Evolutionary conservation across 2,113 vertebrate genomes (phyloP), one percentile per base, ranked within the genome.

Genomic region (Aepyceros melampus): DNA sequence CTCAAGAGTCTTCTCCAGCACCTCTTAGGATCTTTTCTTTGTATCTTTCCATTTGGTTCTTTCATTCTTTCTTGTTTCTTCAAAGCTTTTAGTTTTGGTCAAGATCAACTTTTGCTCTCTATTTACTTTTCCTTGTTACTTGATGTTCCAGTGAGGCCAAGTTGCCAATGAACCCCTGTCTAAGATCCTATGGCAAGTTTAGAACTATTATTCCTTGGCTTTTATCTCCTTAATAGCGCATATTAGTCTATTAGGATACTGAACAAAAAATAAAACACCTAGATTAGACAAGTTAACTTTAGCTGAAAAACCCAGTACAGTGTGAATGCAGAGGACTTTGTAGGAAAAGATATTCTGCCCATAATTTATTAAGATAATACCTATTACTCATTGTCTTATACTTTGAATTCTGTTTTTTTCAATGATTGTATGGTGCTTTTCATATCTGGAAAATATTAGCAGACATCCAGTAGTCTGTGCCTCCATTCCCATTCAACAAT

Each of bases 41-140:
- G 7, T 53, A 55, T 81, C 47, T 91, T 94, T 49, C 71, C 31
- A 87, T 84, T 95, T 94, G 45, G 11, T 90, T 87, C 47, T 56
- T 79, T 67, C 19, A 64, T 10, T 82, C 58, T 94, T 62, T 21
- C 14, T 87, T 87, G 6, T 89, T 95, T 97, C 74, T 97, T 97
- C 58, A 76, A 43, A 84, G 40, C 81, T 93, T 94, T 87, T 95
- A 58, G 64, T 96, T 97, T 96, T 92, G 56, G 43, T 92, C 36
- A 91, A 96, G 58, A 45, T 45, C 23, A 60, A 6, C 53, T 55
- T 84, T 93, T 86, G 33, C 43, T 93, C 47, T 53, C 19, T 95
- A 21, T 88, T 94, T 84, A 49, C 55, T 83, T 91, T 91, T 71
- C 84, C n/a, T 27, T n/a, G 84, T 62, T 86, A 87, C 31, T 19